phyloP scores from a whole-genome alignment of 2,888 invertebrate genomes.

The Margaritifera margaritifera region DNA sequence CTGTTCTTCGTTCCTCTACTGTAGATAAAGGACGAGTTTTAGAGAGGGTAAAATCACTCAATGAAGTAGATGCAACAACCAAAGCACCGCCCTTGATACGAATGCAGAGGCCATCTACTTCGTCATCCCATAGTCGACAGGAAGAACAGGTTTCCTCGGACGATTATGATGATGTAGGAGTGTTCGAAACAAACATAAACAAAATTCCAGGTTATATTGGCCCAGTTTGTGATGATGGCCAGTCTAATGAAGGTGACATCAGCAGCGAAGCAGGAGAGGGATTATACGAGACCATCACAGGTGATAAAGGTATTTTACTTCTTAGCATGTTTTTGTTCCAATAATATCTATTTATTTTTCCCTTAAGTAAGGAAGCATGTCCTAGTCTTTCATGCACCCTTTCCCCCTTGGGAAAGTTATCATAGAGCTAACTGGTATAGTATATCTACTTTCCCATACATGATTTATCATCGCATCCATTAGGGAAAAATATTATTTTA shows the following conservation, averaged over 20 bases:
- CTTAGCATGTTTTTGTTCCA: too few species aligned
- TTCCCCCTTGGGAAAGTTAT: too few species aligned
- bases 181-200: slow-evolving; percentile 15
- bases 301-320: too few species aligned
- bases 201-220: slow-evolving; percentile 15
- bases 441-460: too few species aligned
- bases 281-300: too few species aligned
- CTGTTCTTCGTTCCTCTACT: slow-evolving; percentile 8
- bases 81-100: slow-evolving; percentile 24
- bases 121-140: slow-evolving; percentile 20
- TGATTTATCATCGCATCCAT: too few species aligned
- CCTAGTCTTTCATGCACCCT: too few species aligned
- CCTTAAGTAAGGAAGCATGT: too few species aligned
- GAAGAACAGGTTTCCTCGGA: slow-evolving; percentile 29
- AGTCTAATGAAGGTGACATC: slow-evolving; percentile 38
- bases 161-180: slow-evolving; percentile 12
- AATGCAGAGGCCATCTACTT: slow-evolving; percentile 25
- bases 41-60: slow-evolving; percentile 29
- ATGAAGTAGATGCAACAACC: slow-evolving; percentile 34
- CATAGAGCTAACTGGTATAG: too few species aligned
- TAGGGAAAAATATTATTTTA: too few species aligned
- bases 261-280: slow-evolving; percentile 32
- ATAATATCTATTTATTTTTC: too few species aligned
- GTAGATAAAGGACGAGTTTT: slow-evolving; percentile 27
- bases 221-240: slow-evolving; percentile 15